These are phyloP conservation scores for Tichodroma muraria DNA, from an alignment of 2,113 vertebrate genomes.

Conservation along the genomic window DNA sequence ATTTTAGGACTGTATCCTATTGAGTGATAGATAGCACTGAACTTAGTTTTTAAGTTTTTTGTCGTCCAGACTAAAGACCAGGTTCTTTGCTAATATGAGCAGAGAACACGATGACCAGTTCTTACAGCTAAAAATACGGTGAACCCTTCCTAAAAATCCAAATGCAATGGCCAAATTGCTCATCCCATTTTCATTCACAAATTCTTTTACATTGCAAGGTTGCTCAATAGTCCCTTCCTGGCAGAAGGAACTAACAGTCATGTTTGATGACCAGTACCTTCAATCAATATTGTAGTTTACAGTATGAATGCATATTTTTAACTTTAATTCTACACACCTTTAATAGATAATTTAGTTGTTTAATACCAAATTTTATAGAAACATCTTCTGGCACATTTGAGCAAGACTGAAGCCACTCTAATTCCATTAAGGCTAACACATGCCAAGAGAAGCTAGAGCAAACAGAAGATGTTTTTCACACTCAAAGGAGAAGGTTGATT, in stretches of 20 bases:
- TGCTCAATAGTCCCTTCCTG: neutral
- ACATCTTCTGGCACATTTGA: neutral
- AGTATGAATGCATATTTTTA: neutral
- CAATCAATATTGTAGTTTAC: neutral
- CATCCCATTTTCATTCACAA: neutral
- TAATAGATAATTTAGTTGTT: neutral
- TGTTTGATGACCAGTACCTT: neutral
- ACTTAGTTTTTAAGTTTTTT: neutral
- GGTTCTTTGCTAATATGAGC: neutral
- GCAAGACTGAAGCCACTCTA: neutral
- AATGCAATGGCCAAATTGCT: neutral
- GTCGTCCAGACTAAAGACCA: neutral
- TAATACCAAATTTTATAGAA: neutral
- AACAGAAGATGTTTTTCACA: neutral
- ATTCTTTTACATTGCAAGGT: neutral
- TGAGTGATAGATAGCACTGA: neutral
- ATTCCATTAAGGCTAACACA: neutral
- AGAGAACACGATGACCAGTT: neutral
- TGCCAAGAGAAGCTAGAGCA: neutral
- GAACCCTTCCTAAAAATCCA: neutral
- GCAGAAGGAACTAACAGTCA: neutral
- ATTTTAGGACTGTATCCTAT: neutral
- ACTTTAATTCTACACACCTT: neutral
- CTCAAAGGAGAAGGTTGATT: neutral
- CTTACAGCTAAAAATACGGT: neutral